phyloP scores from a whole-genome alignment of 1,140 invertebrate genomes.

The Linepithema humile region DNA sequence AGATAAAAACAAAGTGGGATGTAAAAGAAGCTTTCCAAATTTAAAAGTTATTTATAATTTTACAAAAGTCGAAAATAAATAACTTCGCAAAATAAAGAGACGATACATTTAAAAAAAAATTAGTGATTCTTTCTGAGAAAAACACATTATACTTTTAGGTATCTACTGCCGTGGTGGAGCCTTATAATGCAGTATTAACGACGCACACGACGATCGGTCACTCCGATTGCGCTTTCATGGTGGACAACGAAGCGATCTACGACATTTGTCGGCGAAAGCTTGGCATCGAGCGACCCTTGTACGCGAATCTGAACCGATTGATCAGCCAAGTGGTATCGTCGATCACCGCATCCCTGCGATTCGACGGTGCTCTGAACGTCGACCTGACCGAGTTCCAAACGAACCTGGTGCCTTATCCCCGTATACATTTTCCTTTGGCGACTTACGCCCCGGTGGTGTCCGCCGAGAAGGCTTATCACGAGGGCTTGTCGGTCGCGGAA shows the following conservation, averaged over 20 bases:
- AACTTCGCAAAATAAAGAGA: not conserved
- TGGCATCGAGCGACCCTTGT: conserved; percentile 64
- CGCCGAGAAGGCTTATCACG: conserved; percentile 65
- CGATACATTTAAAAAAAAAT: not conserved
- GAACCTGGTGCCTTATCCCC: conserved; percentile 67
- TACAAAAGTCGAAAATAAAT: not conserved
- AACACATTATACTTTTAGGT: conserved; percentile 40
- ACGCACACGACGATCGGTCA: conserved; percentile 67
- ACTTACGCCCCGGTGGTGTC: conserved; percentile 69
- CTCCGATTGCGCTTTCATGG: conserved; percentile 71
- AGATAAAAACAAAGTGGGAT: not conserved
- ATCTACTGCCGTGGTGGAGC: conserved; percentile 68
- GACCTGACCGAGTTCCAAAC: conserved; percentile 70
- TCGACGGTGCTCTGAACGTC: conserved; percentile 67
- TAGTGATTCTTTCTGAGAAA: not conserved
- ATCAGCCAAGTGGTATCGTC: conserved; percentile 70
- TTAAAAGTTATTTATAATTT: not conserved
- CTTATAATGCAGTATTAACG: conserved; percentile 65
- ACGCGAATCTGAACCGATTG: conserved; percentile 67
- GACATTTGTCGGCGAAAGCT: conserved; percentile 69
- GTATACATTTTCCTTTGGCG: conserved; percentile 65
- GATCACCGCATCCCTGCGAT: conserved; percentile 67
- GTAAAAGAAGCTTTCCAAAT: not conserved
- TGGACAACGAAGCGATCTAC: conserved; percentile 69
- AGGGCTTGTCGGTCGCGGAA: conserved; percentile 69